Conservation (phyloP, 2,888 invertebrate species). For the Crematogaster levior region DNA sequence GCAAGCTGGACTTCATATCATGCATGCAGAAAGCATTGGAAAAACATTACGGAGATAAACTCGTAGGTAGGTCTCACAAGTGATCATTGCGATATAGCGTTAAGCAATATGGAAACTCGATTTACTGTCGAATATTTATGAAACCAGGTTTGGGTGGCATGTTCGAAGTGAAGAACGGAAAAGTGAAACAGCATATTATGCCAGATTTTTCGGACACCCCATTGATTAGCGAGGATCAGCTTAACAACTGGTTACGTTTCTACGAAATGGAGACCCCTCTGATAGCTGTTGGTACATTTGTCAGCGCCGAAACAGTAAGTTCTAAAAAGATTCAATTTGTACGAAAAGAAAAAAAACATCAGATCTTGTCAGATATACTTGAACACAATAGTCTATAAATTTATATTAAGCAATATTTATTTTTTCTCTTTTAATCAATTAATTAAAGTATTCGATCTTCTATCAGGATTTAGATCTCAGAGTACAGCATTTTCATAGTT, state of each 20-base stretch:
- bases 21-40: conserved; percentile 91
- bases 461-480: conserved; percentile 94
- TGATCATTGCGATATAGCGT: not conserved
- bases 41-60: conserved; percentile 89
- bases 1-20: conserved; percentile 92
- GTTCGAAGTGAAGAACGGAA: conserved; percentile 93
- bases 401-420: not conserved
- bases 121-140: not conserved
- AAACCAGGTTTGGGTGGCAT: conserved; percentile 93
- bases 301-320: conserved; percentile 93
- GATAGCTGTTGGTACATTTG: conserved; percentile 94
- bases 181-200: conserved; percentile 97
- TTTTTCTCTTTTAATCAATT: not conserved
- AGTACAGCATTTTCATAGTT: conserved; percentile 98
- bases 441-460: not conserved
- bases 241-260: conserved; percentile 96
- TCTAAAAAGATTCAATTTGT: not conserved
- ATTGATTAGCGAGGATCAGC: conserved; percentile 90
- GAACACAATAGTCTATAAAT: not conserved
- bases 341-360: not conserved
- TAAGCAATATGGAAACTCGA: not conserved
- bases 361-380: not conserved
- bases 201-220: conserved; percentile 94
- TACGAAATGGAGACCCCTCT: conserved; percentile 96
- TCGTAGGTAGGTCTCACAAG: conserved; percentile 87